Base-by-base conservation (phyloP, 2,888 invertebrate genomes). In the Noctua janthe region DNA sequence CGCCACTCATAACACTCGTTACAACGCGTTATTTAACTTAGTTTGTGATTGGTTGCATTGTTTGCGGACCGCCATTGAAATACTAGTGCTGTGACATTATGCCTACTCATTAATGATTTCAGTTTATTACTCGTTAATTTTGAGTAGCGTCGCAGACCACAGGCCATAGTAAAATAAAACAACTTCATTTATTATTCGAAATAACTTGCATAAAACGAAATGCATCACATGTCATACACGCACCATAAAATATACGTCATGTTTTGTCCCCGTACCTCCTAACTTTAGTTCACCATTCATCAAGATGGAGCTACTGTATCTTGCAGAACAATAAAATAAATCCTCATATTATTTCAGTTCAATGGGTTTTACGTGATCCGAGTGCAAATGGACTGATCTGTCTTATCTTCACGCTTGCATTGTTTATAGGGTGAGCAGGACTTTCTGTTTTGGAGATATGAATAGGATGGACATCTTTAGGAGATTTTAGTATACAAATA, bases 301-400 rank as follows among this genome's bases (percentile, higher is more conserved):
- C 86, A 81, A 71, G 73, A 70, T 43, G 64, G 4, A 51, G 59
- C 59, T 11, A 49, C 66, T 66, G 87, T 74, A 71, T 69, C 85
- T 76, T 64, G 69, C 70, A 78, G 75, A 71, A 81, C 82, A 90
- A 83, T 90, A 88, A 85, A 88, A 87, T 82, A 90, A 85, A 88
- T 83, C 79, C 85, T 47, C 76, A 80, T 85, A 87, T 90, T 90
- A 89, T 90, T 89, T 88, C 87, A 85, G 87, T 89, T 88, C 90
- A 90, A 89, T 85, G 82, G 81, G 72, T 72, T 85, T 82, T 88
- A 88, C 90, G 90, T 89, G 89, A 89, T 80, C 77, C 74, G 80
- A 77, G 83, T 90, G 85, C 79, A 78, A 90, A 89, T 88, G 74
- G 81, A 71, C 81, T 80, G 81, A 80, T 84, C 81, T 73, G 77